Evolutionary conservation across 1,140 invertebrate species (phyloP).

Genomic region (Tigriopus japonicus): DNA sequence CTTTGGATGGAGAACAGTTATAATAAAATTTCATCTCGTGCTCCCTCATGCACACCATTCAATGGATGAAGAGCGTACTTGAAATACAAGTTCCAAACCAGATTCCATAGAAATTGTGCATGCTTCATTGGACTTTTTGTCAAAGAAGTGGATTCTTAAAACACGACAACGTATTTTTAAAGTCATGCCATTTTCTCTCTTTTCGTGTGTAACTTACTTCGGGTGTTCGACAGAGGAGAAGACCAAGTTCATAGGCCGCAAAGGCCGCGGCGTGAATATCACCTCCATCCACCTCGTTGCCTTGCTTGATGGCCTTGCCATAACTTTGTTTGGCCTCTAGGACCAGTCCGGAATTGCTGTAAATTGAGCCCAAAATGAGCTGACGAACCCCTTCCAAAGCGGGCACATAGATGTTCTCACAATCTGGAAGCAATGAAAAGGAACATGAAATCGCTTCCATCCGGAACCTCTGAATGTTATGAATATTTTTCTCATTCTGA

Average conservation of each 20-base stretch:
- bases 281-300: constrained; percentile 24
- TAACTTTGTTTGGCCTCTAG: constrained; percentile 32
- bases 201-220: constrained; percentile 25
- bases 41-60: no score
- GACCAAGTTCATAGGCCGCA: constrained; percentile 42
- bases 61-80: no score
- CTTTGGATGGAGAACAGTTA: no score
- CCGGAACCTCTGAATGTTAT: no score
- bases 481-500: no score
- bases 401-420: constrained; percentile 10
- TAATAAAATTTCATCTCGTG: no score
- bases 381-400: constrained; percentile 31
- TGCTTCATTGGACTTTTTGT: no score
- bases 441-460: no score
- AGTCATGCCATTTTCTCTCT: background rate
- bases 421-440: constrained; percentile 4
- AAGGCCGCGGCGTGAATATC: constrained; percentile 45
- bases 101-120: no score
- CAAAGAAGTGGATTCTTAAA: no score
- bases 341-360: constrained; percentile 27
- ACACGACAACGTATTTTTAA: no score
- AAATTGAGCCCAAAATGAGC: constrained; percentile 33
- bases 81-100: no score
- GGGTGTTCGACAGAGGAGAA: constrained; percentile 29
- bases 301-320: constrained; percentile 27